Conservation (phyloP, 2,113 vertebrate genomes). For the Brachypteracias leptosomus region DNA sequence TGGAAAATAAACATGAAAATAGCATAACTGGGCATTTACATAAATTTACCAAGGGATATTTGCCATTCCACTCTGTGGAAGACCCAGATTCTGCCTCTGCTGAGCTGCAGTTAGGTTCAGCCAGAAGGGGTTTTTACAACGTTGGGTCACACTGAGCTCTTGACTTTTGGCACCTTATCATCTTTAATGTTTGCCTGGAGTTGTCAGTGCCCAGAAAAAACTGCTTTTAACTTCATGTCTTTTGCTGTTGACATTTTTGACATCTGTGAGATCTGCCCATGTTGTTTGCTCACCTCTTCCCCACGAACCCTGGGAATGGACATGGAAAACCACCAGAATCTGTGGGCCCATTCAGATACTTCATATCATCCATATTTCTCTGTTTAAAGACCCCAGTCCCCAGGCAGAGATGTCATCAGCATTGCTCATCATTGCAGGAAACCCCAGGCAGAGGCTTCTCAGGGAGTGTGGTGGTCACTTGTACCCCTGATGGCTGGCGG, state of each 20-base stretch:
- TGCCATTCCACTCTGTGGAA: neutral
- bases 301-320: neutral
- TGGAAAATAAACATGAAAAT: neutral
- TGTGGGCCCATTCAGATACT: neutral
- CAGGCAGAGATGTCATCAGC: neutral
- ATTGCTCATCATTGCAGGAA: neutral
- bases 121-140: neutral
- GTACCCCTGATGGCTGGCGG: neutral
- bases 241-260: neutral
- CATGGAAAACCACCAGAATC: neutral
- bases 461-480: rapidly evolving
- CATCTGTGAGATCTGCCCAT: rapidly evolving
- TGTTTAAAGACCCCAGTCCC: neutral
- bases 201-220: neutral
- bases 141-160: neutral
- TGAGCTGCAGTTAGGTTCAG: neutral
- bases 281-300: neutral
- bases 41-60: neutral
- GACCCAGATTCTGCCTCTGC: neutral
- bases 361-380: neutral
- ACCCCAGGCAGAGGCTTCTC: neutral
- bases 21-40: neutral
- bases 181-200: neutral
- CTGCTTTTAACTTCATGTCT: neutral
- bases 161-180: neutral